Evolutionary conservation across 1,140 invertebrate genomes (phyloP).

Genomic region (Bombus fervidus): DNA sequence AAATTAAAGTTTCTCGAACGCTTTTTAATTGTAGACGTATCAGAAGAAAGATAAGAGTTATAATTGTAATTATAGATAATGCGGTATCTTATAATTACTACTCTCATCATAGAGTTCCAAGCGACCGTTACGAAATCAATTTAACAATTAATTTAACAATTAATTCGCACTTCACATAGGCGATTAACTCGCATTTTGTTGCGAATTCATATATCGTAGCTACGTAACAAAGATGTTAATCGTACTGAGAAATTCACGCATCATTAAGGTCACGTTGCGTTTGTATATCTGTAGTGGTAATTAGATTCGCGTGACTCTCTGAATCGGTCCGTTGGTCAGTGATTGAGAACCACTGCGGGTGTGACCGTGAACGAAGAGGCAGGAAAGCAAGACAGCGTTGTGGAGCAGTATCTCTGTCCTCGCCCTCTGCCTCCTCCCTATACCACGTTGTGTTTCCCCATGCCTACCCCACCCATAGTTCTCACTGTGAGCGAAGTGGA

Average conservation of each 20-base stretch:
- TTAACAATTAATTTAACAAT: constrained; percentile 1
- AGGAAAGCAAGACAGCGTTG: constrained; percentile 79
- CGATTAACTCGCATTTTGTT: not conserved
- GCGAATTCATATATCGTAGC: not conserved
- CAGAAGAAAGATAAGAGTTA: not conserved
- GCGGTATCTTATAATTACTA: not conserved
- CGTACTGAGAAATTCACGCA: constrained; percentile 2
- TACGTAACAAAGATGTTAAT: not conserved
- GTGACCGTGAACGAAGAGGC: constrained; percentile 81
- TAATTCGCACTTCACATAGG: not conserved
- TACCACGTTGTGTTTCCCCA: constrained; percentile 50
- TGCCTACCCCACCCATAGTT: constrained; percentile 60
- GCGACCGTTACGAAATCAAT: not conserved
- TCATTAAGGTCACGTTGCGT: not conserved
- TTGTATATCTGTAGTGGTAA: too few species aligned
- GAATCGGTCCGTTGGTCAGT: too few species aligned
- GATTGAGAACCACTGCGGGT: constrained; percentile 77
- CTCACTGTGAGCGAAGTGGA: constrained; percentile 72
- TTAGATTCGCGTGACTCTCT: not conserved
- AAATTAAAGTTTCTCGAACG: not conserved
- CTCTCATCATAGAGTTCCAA: not conserved
- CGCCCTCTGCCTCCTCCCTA: constrained; percentile 59
- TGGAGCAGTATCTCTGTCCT: constrained; percentile 76
- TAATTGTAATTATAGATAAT: not conserved
- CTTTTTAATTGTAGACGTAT: not conserved